These are phyloP conservation scores for Erebia epiphron DNA, from an alignment of 2,888 invertebrate genomes.

Conservation along the genomic window DNA sequence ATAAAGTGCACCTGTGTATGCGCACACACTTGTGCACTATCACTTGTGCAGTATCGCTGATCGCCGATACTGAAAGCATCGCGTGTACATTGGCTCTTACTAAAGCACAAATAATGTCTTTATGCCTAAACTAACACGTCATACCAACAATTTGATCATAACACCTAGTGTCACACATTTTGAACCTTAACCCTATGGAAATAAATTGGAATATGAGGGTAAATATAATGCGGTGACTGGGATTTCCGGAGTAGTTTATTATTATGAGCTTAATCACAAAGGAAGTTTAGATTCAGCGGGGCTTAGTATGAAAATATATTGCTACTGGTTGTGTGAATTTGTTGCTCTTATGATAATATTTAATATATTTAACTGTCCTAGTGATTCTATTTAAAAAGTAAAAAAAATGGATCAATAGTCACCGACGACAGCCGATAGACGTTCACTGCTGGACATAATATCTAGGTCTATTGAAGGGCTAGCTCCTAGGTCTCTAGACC, in stretches of 20 bases:
- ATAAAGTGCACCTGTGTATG: too few relatives aligned
- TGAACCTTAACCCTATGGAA: slow-evolving; percentile 25
- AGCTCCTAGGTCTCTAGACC: too few relatives aligned
- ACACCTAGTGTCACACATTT: slow-evolving; percentile 24
- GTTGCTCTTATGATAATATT: neutral
- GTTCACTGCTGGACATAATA: too few relatives aligned
- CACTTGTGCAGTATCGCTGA: too few relatives aligned
- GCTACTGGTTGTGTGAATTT: neutral
- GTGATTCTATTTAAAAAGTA: too few relatives aligned
- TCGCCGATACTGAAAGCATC: neutral
- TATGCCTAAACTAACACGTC: slow-evolving; percentile 55
- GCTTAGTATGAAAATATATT: slow-evolving; percentile 7
- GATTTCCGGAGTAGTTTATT: slow-evolving; percentile 56
- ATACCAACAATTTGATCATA: slow-evolving; percentile 36
- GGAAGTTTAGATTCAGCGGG: slow-evolving; percentile 48
- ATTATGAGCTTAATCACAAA: slow-evolving; percentile 57
- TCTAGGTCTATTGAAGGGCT: too few relatives aligned
- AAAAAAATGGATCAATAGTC: too few relatives aligned
- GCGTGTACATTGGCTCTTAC: slow-evolving; percentile 43
- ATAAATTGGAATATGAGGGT: slow-evolving; percentile 29
- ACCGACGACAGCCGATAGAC: too few relatives aligned
- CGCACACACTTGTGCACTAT: too few relatives aligned
- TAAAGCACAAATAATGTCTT: slow-evolving; percentile 57
- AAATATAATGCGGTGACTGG: slow-evolving; percentile 31
- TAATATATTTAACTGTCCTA: neutral